These are phyloP conservation scores for Lagria hirta DNA, from an alignment of 2,888 invertebrate species.

Conservation along the genomic window DNA sequence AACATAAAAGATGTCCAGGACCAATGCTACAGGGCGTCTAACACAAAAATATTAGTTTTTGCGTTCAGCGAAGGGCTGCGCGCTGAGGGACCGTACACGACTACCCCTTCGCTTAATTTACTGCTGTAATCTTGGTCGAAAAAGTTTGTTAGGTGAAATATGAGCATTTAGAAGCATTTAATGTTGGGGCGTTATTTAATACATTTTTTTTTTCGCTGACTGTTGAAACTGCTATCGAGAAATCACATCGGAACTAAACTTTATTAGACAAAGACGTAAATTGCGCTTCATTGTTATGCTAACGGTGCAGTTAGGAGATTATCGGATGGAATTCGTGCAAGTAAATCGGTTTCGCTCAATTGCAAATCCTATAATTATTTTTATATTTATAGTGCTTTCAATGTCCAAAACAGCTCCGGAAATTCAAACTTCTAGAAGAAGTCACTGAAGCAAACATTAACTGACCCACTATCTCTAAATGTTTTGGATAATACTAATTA, in stretches of 20 bases:
- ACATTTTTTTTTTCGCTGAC: slow-evolving; percentile 8
- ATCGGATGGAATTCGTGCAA: slow-evolving; percentile 16
- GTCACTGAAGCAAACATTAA: too few species aligned
- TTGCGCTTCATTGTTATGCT: slow-evolving; percentile 17
- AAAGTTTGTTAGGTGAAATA: slow-evolving; percentile 22
- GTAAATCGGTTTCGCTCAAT: slow-evolving; percentile 13
- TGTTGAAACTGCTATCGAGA: slow-evolving; percentile 6
- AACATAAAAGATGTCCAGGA: too few species aligned
- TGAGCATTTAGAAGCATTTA: slow-evolving; percentile 24
- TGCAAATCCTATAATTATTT: slow-evolving; percentile 18
- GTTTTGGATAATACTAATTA: too few species aligned
- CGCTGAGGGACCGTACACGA: slow-evolving; percentile 20
- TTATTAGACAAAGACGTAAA: slow-evolving; percentile 11
- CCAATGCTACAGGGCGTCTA: slow-evolving; percentile 12
- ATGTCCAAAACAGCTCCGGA: too few species aligned
- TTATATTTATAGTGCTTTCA: slow-evolving; percentile 20
- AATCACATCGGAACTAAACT: slow-evolving; percentile 7
- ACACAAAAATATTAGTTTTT: slow-evolving; percentile 21
- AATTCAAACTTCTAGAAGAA: too few species aligned
- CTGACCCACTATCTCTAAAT: too few species aligned
- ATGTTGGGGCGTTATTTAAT: slow-evolving; percentile 19
- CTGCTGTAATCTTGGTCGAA: slow-evolving; percentile 23
- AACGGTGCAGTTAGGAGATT: slow-evolving; percentile 13
- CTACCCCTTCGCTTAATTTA: slow-evolving; percentile 25
- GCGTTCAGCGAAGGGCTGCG: slow-evolving; percentile 14